These are phyloP conservation scores for Anadara kagoshimensis DNA, from an alignment of 1,140 invertebrate genomes.

Conservation along the genomic window DNA sequence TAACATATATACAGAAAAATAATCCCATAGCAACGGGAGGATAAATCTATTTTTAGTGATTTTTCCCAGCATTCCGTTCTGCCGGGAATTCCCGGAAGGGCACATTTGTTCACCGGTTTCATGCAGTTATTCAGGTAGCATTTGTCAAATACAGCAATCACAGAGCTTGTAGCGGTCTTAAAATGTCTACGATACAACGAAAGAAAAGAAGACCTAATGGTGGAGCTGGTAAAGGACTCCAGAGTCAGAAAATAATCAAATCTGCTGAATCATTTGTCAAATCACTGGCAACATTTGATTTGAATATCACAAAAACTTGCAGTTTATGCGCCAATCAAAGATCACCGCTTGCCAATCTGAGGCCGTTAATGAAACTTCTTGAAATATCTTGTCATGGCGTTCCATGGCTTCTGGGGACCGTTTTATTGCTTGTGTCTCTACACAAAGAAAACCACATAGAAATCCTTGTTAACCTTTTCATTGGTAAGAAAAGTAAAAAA, in stretches of 20 bases:
- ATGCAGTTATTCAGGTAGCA: neutral
- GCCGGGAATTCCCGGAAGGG: slow-evolving; percentile 18
- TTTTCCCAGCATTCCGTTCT: slow-evolving; percentile 7
- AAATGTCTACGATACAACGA: slow-evolving; percentile 39
- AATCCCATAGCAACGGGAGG: no score
- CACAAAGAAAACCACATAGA: slow-evolving; percentile 81
- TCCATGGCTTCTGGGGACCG: slow-evolving; percentile 84
- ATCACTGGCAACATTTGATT: slow-evolving; percentile 21
- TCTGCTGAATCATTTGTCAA: slow-evolving; percentile 37
- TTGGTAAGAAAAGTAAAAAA: slow-evolving; percentile 79
- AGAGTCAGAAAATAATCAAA: slow-evolving; percentile 37
- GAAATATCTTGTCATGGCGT: slow-evolving; percentile 93
- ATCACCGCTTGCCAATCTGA: slow-evolving; percentile 50
- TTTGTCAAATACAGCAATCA: neutral
- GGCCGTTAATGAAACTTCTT: slow-evolving; percentile 72
- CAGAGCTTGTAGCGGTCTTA: neutral
- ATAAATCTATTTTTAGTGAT: slow-evolving; percentile 19
- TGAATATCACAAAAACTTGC: slow-evolving; percentile 35
- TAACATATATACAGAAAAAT: no score
- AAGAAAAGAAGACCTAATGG: slow-evolving; percentile 38
- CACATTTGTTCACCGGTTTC: slow-evolving; percentile 3
- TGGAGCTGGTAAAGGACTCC: slow-evolving; percentile 27
- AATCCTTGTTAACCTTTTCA: slow-evolving; percentile 88
- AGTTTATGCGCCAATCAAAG: slow-evolving; percentile 64
- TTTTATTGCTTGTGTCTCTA: slow-evolving; percentile 84